A percentile compares a stretch with the other conserved stretches of the same genome.
Evolutionary conservation across 2,888 invertebrate species (phyloP).

Genomic region (Scaptomyza caliginosa): DNA sequence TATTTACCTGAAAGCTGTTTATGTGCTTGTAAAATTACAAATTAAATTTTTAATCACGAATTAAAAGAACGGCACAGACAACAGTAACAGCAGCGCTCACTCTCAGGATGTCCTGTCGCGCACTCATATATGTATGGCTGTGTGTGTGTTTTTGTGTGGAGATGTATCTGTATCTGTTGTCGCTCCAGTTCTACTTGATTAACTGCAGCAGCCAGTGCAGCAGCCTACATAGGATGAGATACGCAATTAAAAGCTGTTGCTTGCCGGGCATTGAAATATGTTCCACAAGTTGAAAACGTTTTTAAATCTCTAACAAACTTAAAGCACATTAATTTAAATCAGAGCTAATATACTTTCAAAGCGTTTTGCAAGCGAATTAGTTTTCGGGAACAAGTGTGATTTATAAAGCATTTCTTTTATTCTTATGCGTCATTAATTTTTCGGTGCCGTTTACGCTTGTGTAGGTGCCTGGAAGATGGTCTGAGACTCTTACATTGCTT

Average conservation of each 20-base stretch:
- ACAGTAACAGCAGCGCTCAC: conserved; percentile 33
- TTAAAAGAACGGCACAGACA: conserved; percentile 33
- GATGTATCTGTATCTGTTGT: conserved; percentile 46
- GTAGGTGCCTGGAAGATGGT: conserved; percentile 51
- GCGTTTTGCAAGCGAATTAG: not conserved
- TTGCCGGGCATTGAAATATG: conserved; percentile 6
- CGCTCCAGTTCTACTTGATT: conserved; percentile 67
- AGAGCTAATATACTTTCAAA: not conserved
- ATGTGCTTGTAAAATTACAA: conserved; percentile 75
- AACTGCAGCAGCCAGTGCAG: conserved; percentile 53
- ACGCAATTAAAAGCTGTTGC: conserved; percentile 32
- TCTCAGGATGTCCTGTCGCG: conserved; percentile 27
- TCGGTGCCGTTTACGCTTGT: conserved; percentile 60
- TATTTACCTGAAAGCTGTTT: conserved; percentile 78
- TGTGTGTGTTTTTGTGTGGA: conserved; percentile 8
- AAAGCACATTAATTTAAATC: not conserved
- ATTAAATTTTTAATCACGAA: conserved; percentile 78
- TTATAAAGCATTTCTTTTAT: conserved; percentile 42
- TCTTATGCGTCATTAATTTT: conserved; percentile 74
- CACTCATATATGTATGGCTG: not conserved
- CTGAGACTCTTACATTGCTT: conserved; percentile 12
- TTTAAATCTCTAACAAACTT: not conserved
- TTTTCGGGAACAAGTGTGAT: conserved; percentile 16
- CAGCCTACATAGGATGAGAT: conserved; percentile 14
- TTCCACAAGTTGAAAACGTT: not conserved